phyloP scores from a whole-genome alignment of 2,797 vertebrate species.

The Knipowitschia caucasica region DNA sequence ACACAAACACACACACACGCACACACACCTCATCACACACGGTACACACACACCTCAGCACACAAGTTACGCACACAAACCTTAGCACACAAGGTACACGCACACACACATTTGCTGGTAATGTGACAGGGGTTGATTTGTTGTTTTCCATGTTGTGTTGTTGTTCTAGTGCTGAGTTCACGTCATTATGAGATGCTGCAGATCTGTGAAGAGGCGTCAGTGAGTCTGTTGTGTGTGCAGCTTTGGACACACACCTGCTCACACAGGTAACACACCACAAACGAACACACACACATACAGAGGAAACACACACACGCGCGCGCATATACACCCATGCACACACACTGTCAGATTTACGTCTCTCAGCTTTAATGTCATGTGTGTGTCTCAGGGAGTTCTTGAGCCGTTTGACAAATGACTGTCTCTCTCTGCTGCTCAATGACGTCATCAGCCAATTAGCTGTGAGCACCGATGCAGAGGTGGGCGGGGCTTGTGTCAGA shows the following conservation, averaged over 20 bases:
- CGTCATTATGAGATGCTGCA: slow-evolving; percentile 82
- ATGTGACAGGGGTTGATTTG: not conserved
- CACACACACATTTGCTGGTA: not conserved
- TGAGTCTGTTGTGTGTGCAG: slow-evolving; percentile 75
- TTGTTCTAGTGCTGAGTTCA: slow-evolving; percentile 80
- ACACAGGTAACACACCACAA: not conserved
- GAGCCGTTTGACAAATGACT: slow-evolving; percentile 66
- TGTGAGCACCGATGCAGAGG: slow-evolving; percentile 75
- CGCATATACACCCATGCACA: not conserved
- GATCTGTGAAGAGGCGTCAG: slow-evolving; percentile 81
- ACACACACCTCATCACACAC: too few species aligned
- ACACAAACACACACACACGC: too few species aligned
- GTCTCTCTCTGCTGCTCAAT: slow-evolving; percentile 80
- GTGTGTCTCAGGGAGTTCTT: slow-evolving; percentile 69
- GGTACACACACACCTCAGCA: slow-evolving; percentile 75
- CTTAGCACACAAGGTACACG: slow-evolving; percentile 65
- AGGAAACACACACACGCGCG: not conserved
- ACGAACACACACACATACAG: not conserved
- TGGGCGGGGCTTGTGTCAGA: slow-evolving; percentile 79
- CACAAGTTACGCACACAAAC: slow-evolving; percentile 69
- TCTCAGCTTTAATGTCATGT: not conserved
- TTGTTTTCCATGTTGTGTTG: not conserved
- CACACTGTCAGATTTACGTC: not conserved
- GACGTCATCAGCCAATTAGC: slow-evolving; percentile 88
- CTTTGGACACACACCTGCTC: slow-evolving; percentile 79